These are phyloP conservation scores for Clepsis dumicolana DNA, from an alignment of 2,888 invertebrate genomes.

Conservation along the genomic window DNA sequence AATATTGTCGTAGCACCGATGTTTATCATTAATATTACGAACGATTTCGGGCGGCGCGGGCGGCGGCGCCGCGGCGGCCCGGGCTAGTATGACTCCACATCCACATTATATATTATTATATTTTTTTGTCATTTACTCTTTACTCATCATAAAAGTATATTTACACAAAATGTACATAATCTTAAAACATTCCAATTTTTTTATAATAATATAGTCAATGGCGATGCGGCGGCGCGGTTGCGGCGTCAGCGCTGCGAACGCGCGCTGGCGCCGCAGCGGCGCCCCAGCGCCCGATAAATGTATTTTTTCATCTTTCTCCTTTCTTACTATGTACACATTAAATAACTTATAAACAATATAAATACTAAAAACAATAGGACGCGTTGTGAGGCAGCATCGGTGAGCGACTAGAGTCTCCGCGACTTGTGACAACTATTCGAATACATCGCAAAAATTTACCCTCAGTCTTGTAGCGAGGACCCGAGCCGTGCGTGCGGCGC, in stretches of 20 bases:
- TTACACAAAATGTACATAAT: conserved; percentile 75
- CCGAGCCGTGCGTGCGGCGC: conserved; percentile 50
- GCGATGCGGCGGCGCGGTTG: conserved; percentile 8
- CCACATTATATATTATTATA: conserved; percentile 48
- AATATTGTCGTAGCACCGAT: conserved; percentile 43
- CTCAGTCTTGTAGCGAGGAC: conserved; percentile 39
- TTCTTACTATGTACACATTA: conserved; percentile 81
- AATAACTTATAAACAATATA: conserved; percentile 83
- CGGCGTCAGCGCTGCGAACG: background rate
- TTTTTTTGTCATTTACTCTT: conserved; percentile 82
- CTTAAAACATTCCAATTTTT: conserved; percentile 68
- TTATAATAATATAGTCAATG: conserved; percentile 34
- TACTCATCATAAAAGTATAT: conserved; percentile 78
- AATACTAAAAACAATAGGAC: conserved; percentile 77
- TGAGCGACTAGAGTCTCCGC: conserved; percentile 48
- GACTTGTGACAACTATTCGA: conserved; percentile 38
- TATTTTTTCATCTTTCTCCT: conserved; percentile 66
- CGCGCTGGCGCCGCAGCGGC: conserved; percentile 6
- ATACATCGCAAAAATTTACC: conserved; percentile 30
- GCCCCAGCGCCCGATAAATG: conserved; percentile 49
- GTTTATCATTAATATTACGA: conserved; percentile 26
- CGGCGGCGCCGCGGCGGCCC: conserved; percentile 10
- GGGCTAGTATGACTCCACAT: conserved; percentile 49
- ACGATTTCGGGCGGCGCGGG: conserved; percentile 5
- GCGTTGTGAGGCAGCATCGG: conserved; percentile 57